phyloP scores from a whole-genome alignment of 2,797 vertebrate species.

The Cyprinodon diabolis region DNA sequence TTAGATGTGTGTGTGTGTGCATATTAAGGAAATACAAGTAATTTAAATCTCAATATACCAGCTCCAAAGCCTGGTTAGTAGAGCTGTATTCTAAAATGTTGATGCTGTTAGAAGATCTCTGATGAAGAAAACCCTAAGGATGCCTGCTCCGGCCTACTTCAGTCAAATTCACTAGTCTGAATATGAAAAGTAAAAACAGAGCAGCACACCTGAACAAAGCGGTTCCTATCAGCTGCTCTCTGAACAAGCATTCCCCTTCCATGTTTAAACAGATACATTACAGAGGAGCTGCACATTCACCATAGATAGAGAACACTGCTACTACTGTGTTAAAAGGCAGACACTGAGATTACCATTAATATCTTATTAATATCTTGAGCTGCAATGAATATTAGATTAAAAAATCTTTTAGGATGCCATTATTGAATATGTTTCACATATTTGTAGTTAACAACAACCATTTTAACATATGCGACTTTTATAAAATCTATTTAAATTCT shows the following conservation, averaged over 20 bases:
- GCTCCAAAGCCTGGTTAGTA: neutral
- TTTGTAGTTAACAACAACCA: neutral
- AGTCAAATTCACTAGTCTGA: slow-evolving; percentile 8
- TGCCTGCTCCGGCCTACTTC: neutral
- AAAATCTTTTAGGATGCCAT: slow-evolving; percentile 4
- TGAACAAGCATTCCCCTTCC: slow-evolving; percentile 33
- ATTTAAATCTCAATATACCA: neutral
- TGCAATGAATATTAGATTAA: slow-evolving; percentile 5
- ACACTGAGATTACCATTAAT: slow-evolving; percentile 2
- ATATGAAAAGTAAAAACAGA: slow-evolving; percentile 4
- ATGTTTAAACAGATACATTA: slow-evolving; percentile 37
- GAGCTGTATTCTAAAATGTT: neutral
- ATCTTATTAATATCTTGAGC: slow-evolving; percentile 10
- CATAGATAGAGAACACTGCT: slow-evolving; percentile 5
- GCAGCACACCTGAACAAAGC: slow-evolving; percentile 22
- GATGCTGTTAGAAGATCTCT: neutral
- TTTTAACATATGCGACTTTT: neutral
- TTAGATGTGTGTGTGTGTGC: neutral
- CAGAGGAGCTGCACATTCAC: slow-evolving; percentile 8
- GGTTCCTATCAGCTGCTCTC: slow-evolving; percentile 54
- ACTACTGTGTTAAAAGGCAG: neutral
- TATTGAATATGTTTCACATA: neutral
- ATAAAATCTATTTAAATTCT: neutral
- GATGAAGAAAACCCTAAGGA: neutral
- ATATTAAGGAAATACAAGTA: neutral